Evolutionary conservation across 2,113 vertebrate species (phyloP), one percentile per base, ranked within the genome.

Genomic region (Hiodon alosoides): DNA sequence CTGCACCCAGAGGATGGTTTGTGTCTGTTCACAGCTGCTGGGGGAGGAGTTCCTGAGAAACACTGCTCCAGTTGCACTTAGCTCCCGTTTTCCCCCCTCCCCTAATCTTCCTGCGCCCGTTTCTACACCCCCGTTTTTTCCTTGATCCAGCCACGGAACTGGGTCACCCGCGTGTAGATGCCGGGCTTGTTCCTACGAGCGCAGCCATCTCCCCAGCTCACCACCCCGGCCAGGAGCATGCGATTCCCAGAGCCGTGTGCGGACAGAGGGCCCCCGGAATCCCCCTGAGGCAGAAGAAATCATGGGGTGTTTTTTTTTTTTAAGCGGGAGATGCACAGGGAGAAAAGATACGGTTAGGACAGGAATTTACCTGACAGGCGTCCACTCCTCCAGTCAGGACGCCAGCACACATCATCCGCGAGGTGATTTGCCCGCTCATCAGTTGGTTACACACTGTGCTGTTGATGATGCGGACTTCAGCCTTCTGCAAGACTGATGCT

Each of bases 121-220:
- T 46, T 4, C 75, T 86, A 90, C 7, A 88, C 61, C 0, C 86
- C 86, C 0, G 77, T 79, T 0, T 72, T 80, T 62, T 81, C 67
- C 8, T 71, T 82, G 58, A 98, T 96, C 95, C 95, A 98, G 75
- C 31, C 2, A 2, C 95, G 87, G 79, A 90, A 95, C 5, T 7
- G 52, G 66, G 91, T 92, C 65, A 95, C 82, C 8, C 87, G 90
- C 0, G 93, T 89, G 77, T 98, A 98, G 86, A 98, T 69, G 0
- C 95, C 95, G 0, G 95, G 94, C 79, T 90, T 95, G 83, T 94
- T 80, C 77, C 88, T 79, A 74, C 85, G 83, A 4, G 87, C 94
- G 62, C 96, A 98, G 67, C 90, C 94, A 0, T 92, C 83, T 6
- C 96, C 96, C 96, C 96, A 98, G 89, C 96, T 98, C 80, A 95